Evolutionary conservation across 1,140 invertebrate species (phyloP).

Genomic region (Drosophila melanica): DNA sequence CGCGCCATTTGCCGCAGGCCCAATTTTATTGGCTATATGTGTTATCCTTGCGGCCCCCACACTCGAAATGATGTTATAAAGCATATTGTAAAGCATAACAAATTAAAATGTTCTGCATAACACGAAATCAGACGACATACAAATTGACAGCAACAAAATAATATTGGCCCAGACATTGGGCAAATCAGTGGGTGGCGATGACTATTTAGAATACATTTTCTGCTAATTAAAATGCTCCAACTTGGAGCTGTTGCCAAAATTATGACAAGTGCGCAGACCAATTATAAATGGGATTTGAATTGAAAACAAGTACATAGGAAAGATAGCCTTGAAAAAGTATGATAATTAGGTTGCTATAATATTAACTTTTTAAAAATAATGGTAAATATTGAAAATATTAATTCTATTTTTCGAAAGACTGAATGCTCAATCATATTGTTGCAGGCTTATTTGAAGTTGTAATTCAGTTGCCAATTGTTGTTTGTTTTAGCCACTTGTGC

Average conservation of each 20-base stretch:
- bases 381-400: too few relatives aligned
- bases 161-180: neutral
- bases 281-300: neutral
- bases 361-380: too few relatives aligned
- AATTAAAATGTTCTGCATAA: slow-evolving; percentile 62
- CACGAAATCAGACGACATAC: neutral
- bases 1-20: slow-evolving; percentile 12
- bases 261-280: neutral
- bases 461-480: slow-evolving; percentile 7
- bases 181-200: neutral
- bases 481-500: neutral
- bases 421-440: neutral
- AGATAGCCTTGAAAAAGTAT: too few relatives aligned
- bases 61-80: slow-evolving; percentile 45
- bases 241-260: neutral
- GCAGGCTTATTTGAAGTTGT: neutral
- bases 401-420: too few relatives aligned
- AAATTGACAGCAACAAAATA: neutral
- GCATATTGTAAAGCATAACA: slow-evolving; percentile 60
- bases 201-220: neutral
- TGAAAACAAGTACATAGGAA: neutral
- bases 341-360: too few relatives aligned
- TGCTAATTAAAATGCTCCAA: slow-evolving; percentile 2
- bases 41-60: slow-evolving; percentile 1
- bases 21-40: slow-evolving; percentile 26